Evolutionary conservation across 2,797 vertebrate species (phyloP), one percentile per base, ranked within the genome.

Genomic region (Arremon aurantiirostris): DNA sequence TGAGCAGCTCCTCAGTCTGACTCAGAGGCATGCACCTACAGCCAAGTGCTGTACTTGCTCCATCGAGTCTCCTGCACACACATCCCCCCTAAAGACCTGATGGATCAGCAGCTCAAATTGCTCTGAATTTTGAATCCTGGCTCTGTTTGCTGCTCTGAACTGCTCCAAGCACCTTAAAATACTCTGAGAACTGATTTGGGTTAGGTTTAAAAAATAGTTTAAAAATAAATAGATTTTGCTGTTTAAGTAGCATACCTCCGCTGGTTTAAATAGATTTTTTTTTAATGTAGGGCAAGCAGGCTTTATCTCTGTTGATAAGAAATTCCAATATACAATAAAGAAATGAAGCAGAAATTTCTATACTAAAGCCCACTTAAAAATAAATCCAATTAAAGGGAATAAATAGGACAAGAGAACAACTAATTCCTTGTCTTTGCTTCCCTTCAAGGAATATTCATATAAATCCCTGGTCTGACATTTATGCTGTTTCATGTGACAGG

Each of bases 1-100:
- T 97, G 97, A 98, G 97, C 97, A 97, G 94, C 94, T 96, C 97
- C 98, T 97, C 97, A 97, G 97, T 86, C 96, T 98, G 97, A 98
- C 97, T 97, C 92, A 93, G 53, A 98, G 96, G 95, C 96, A 97
- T 56, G 73, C 97, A 95, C 95, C 77, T 1, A 95, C 73, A 93
- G 94, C 91, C 94, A 71, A 95, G 90, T 14, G 61, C 82, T 44
- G 19, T 27, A 18, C 94, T 85, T 86, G 90, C 95, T 92, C 80
- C 30, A 21, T 82, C 96, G 92, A 85, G 79, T 78, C 87, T 86
- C 90, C 17, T 20, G 3, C 87, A 77, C 28, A 89, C 55, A 86
- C n/a, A 87, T 50, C 71, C 71, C 35, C 49, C 79, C 47, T 5
- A 0, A 89, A 87, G 76, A 35, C 30, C 18, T 34, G 42, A 55